These are phyloP conservation scores for Lamellibrachia satsuma DNA, from an alignment of 2,888 invertebrate genomes.

Conservation along the genomic window DNA sequence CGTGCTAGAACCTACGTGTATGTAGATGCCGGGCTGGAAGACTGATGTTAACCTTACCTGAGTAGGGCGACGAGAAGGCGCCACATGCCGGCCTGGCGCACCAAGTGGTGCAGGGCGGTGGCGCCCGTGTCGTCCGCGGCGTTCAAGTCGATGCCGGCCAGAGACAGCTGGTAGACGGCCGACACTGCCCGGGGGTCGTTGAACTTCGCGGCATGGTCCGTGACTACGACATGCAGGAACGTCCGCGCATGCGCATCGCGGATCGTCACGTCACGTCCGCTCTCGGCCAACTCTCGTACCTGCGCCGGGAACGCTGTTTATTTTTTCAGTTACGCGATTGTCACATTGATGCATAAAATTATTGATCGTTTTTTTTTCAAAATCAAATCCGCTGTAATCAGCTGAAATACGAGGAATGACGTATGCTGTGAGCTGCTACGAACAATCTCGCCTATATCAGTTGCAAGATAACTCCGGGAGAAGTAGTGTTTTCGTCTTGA, in stretches of 20 bases:
- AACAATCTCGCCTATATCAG: too few species aligned
- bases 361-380: too few species aligned
- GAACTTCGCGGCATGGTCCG: constrained; percentile 51
- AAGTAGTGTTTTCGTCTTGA: too few species aligned
- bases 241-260: constrained; percentile 49
- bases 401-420: too few species aligned
- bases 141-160: constrained; percentile 55
- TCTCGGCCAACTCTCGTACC: constrained; percentile 46
- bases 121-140: constrained; percentile 48
- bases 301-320: not conserved
- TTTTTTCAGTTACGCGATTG: not conserved
- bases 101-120: constrained; percentile 53
- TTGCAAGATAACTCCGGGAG: too few species aligned
- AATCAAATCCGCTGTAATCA: too few species aligned
- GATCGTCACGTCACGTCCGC: constrained; percentile 53
- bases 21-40: not conserved
- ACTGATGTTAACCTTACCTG: constrained; percentile 42
- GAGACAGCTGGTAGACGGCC: constrained; percentile 55
- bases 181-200: constrained; percentile 50
- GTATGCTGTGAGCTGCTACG: too few species aligned
- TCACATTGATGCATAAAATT: too few species aligned
- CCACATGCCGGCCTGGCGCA: constrained; percentile 49
- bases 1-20: too few species aligned
- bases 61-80: constrained; percentile 55
- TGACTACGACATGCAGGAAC: constrained; percentile 51